Percentiles rank a stretch among this genome's conserved stretches.
phyloP scores from a whole-genome alignment of 2,888 invertebrate genomes.

The Gisinianus flammeolus region DNA sequence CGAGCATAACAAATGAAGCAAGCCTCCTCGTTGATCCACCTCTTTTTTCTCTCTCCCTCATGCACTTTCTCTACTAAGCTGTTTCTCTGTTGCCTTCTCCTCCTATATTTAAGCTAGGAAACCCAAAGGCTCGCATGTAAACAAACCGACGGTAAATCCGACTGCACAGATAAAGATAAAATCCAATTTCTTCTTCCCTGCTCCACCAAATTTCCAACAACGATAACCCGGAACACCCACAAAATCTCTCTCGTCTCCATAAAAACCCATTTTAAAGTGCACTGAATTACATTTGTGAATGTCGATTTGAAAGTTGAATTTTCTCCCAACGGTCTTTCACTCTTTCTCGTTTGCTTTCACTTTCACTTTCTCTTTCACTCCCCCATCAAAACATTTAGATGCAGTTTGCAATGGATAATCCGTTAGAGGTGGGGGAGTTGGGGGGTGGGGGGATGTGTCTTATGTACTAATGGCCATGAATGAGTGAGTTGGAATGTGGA shows the following conservation, averaged over 20 bases:
- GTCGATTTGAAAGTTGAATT: too few species aligned
- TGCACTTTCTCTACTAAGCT: not conserved
- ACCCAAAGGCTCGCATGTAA: not conserved
- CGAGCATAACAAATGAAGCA: too few species aligned
- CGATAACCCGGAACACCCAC: too few species aligned
- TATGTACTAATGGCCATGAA: not conserved
- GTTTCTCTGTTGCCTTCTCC: not conserved
- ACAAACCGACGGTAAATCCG: not conserved
- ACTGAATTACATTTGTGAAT: too few species aligned
- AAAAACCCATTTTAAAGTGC: too few species aligned
- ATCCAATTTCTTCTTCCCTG: not conserved
- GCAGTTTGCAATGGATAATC: conserved; percentile 7
- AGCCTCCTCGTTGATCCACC: too few species aligned
- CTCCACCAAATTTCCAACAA: not conserved
- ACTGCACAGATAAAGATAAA: not conserved
- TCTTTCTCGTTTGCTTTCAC: not conserved
- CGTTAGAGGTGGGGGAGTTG: not conserved
- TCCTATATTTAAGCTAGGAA: not conserved
- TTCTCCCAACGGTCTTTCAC: too few species aligned
- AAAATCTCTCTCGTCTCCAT: too few species aligned
- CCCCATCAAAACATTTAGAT: not conserved
- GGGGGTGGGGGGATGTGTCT: not conserved
- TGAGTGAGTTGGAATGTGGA: not conserved
- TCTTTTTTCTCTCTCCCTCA: conserved; percentile 15
- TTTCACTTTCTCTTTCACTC: not conserved